Evolutionary conservation across 2,113 vertebrate species (phyloP).

Genomic region (Thamnaconus septentrionalis): DNA sequence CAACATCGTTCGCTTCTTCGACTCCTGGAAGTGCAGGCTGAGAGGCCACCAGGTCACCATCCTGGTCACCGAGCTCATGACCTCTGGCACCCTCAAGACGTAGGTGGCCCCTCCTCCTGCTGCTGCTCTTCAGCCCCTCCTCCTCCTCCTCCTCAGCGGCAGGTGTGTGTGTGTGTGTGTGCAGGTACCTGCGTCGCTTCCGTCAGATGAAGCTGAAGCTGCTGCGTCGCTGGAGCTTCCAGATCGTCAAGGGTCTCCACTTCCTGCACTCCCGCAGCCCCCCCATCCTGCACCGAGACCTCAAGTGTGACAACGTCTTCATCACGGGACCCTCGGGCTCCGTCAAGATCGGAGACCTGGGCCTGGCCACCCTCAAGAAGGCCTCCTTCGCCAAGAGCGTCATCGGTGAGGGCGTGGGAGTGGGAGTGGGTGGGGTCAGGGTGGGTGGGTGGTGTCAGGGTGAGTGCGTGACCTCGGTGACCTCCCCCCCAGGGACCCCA

Average conservation of each 20-base stretch:
- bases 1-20: slow-evolving; percentile 95
- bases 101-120: slow-evolving; percentile 66
- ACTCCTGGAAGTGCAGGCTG: slow-evolving; percentile 89
- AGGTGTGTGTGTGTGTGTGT: background rate
- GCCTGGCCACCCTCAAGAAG: slow-evolving; percentile 88
- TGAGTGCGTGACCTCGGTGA: background rate
- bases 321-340: slow-evolving; percentile 89
- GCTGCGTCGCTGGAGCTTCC: slow-evolving; percentile 87
- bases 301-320: slow-evolving; percentile 95
- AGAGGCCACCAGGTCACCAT: slow-evolving; percentile 89
- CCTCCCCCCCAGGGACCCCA: slow-evolving; percentile 67
- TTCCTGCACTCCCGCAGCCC: slow-evolving; percentile 89
- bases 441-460: background rate
- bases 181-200: slow-evolving; percentile 87
- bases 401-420: slow-evolving; percentile 74
- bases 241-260: slow-evolving; percentile 89
- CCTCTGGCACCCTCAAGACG: slow-evolving; percentile 94
- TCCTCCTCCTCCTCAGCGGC: slow-evolving; percentile 1
- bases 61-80: slow-evolving; percentile 96
- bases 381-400: slow-evolving; percentile 93
- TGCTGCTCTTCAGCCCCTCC: background rate
- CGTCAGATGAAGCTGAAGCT: slow-evolving; percentile 92
- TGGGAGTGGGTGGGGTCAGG: background rate
- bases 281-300: slow-evolving; percentile 89
- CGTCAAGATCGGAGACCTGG: slow-evolving; percentile 91